phyloP scores from a whole-genome alignment of 2,888 invertebrate species.

The Pilophorus perplexus region DNA sequence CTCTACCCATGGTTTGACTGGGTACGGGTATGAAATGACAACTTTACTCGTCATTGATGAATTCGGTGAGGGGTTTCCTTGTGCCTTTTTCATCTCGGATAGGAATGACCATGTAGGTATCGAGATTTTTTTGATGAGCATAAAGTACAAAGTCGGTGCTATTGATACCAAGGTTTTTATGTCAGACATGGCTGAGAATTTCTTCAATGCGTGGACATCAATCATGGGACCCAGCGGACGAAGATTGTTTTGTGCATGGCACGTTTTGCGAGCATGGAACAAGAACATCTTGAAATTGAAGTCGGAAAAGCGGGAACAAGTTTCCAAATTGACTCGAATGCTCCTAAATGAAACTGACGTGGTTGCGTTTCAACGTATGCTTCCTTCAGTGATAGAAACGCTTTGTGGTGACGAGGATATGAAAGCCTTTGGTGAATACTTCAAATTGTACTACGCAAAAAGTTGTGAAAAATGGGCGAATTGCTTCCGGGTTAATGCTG shows the following conservation, averaged over 20 bases:
- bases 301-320: neutral
- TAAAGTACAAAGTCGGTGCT: conserved; percentile 3
- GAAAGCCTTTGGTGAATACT: neutral
- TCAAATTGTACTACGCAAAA: neutral
- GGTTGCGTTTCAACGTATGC: neutral
- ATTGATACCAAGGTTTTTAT: conserved; percentile 43
- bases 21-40: conserved; percentile 47
- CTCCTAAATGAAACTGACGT: neutral
- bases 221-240: conserved; percentile 27
- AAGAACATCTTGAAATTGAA: conserved; percentile 1
- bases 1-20: conserved; percentile 48
- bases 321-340: neutral
- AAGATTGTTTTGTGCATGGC: conserved; percentile 45
- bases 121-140: conserved; percentile 22
- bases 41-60: conserved; percentile 48
- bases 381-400: neutral
- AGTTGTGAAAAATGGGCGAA: neutral
- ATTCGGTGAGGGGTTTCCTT: conserved; percentile 47
- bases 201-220: conserved; percentile 42
- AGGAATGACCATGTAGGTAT: neutral
- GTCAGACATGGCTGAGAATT: conserved; percentile 40
- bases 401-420: neutral
- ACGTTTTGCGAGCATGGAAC: conserved; percentile 45
- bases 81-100: conserved; percentile 46
- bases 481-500: conserved; percentile 13